These are phyloP conservation scores for Melipona beecheii DNA, from an alignment of 2,888 invertebrate genomes.

Conservation along the genomic window DNA sequence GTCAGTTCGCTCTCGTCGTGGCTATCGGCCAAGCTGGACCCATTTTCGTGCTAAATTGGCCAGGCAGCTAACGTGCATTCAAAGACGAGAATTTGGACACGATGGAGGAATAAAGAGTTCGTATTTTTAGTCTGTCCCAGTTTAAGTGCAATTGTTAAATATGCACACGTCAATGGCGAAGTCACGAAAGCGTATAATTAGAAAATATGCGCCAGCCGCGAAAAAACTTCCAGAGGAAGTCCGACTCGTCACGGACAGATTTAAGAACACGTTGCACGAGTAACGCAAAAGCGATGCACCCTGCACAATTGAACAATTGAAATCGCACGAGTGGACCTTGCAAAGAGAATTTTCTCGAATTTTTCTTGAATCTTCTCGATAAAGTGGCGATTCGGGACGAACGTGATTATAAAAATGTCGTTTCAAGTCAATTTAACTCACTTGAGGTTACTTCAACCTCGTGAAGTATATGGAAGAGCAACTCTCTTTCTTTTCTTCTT, in stretches of 20 bases:
- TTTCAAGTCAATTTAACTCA: neutral
- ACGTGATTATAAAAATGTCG: neutral
- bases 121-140: conserved; percentile 58
- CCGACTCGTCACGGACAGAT: neutral
- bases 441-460: neutral
- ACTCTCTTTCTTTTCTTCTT: neutral
- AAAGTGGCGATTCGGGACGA: neutral
- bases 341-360: neutral
- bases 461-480: too few relatives aligned
- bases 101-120: conserved; percentile 25
- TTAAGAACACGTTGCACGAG: neutral
- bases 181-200: conserved; percentile 54
- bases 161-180: conserved; percentile 48
- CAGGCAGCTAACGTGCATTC: conserved; percentile 12
- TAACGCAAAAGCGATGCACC: neutral
- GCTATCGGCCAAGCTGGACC: conserved; percentile 42
- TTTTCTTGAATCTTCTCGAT: neutral
- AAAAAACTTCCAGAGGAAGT: neutral
- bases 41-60: conserved; percentile 34
- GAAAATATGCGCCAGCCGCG: conserved; percentile 29
- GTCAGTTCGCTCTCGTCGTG: conserved; percentile 9
- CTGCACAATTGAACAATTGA: too few relatives aligned
- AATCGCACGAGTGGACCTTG: neutral
- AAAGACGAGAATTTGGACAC: conserved; percentile 40
- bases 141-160: conserved; percentile 50